Evolutionary conservation across 2,888 invertebrate species (phyloP), one percentile per base, ranked within the genome.

Genomic region (Nemotelus nigrinus): DNA sequence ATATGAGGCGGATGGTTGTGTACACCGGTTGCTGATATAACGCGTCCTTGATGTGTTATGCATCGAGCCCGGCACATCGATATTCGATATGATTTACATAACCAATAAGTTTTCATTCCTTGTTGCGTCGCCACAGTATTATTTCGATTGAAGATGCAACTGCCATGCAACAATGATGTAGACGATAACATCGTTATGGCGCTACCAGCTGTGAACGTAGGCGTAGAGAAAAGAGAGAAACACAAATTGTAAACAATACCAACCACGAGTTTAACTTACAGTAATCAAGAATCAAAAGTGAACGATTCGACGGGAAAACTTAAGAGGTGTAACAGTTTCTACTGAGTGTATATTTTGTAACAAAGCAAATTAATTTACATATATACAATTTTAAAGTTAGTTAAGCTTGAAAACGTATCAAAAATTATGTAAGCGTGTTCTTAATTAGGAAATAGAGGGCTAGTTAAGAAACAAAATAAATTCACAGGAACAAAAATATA

Each of bases 51-150:
- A 80, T 87, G 87, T 45, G 87, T 87, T 78, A 87, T 87, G 79
- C 87, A 87, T 78, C 87, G 84, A 3, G 87, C 87, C 57, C 87
- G 85, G 64, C 87, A 87, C 86, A 87, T 87, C 80, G 86, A 87
- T 79, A 87, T 86, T 47, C 87, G 84, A 82, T 87, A 87, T 2
- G 87, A 87, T 80, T 87, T 87, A 81, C 87, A 87, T 68, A 87
- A 83, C 87, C 87, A 87, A 80, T 87, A 87, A 25, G 87, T 87
- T 83, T 87, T 87, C 87, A 87, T 87, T 79, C 87, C 87, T 82
- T 87, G 87, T 80, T 87, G 87, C 47, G 87, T 87, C 79, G 87
- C 87, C 74, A 87, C 87, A 45, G 87, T 87, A 82, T 87, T 87
- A 82, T 87, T 87, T 60, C 87, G 85, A 82, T 87, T 87, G 82